Evolutionary conservation across 2,113 vertebrate species (phyloP).

Genomic region (Leiothrix lutea): DNA sequence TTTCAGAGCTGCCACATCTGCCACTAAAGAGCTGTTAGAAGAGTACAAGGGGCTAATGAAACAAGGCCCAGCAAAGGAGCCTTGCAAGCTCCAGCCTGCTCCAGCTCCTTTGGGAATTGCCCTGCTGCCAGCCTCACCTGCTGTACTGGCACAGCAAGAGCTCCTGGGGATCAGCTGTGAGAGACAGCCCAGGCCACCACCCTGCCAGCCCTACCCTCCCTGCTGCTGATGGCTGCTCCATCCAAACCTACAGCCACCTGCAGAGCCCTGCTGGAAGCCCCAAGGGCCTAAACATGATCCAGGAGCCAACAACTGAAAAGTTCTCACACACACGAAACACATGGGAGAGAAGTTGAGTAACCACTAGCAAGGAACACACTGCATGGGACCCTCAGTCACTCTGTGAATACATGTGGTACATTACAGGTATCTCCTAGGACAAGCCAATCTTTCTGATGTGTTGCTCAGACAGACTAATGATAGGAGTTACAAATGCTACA

Average conservation of each 20-base stretch:
- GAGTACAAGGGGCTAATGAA: neutral
- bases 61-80: neutral
- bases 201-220: neutral
- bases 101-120: neutral
- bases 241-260: neutral
- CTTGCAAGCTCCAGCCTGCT: neutral
- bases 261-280: neutral
- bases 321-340: neutral
- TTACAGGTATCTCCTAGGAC: neutral
- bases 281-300: neutral
- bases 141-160: neutral
- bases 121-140: neutral
- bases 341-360: neutral
- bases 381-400: neutral
- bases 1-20: neutral
- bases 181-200: neutral
- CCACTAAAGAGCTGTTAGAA: neutral
- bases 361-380: neutral
- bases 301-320: neutral
- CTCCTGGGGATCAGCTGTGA: neutral
- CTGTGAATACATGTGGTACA: rapidly evolving
- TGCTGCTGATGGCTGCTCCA: neutral
- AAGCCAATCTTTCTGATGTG: neutral
- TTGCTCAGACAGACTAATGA: neutral
- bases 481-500: neutral